Evolutionary conservation across 2,888 invertebrate genomes (phyloP).

Genomic region (Protophormia terraenovae): DNA sequence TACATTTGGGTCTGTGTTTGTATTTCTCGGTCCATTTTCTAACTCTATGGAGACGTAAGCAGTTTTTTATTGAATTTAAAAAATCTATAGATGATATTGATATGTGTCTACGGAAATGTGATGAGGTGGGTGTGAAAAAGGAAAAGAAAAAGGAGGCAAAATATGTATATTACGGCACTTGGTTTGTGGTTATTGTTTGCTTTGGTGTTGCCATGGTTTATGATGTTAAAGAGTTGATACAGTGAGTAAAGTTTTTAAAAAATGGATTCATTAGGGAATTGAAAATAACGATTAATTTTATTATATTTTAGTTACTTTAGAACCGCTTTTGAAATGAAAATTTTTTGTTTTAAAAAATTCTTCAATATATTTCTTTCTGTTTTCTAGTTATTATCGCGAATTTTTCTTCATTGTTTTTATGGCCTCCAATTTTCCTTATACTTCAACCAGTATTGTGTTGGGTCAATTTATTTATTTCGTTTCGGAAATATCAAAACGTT

Average conservation of each 20-base stretch:
- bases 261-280: too few species aligned
- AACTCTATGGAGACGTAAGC: slow-evolving; percentile 76
- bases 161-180: slow-evolving; percentile 73
- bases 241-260: slow-evolving; percentile 72
- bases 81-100: slow-evolving; percentile 75
- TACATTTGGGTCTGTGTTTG: slow-evolving; percentile 77
- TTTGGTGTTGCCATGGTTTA: slow-evolving; percentile 73
- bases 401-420: slow-evolving; percentile 75
- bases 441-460: slow-evolving; percentile 77
- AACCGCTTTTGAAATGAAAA: background rate
- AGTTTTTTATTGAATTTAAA: slow-evolving; percentile 76
- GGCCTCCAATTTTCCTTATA: slow-evolving; percentile 77
- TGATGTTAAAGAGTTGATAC: slow-evolving; percentile 71
- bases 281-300: too few species aligned
- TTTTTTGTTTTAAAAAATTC: too few species aligned
- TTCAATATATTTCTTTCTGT: too few species aligned
- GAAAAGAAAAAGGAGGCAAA: slow-evolving; percentile 66
- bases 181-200: slow-evolving; percentile 71
- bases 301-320: too few species aligned
- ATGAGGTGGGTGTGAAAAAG: slow-evolving; percentile 67
- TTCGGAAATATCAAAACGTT: slow-evolving; percentile 77
- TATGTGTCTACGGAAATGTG: slow-evolving; percentile 73
- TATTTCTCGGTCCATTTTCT: slow-evolving; percentile 73
- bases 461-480: slow-evolving; percentile 79
- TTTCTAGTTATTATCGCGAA: slow-evolving; percentile 72